Percentiles rank a stretch among this genome's conserved stretches.
Evolutionary conservation across 2,797 vertebrate species (phyloP).

Genomic region (Synaphobranchus kaupii): DNA sequence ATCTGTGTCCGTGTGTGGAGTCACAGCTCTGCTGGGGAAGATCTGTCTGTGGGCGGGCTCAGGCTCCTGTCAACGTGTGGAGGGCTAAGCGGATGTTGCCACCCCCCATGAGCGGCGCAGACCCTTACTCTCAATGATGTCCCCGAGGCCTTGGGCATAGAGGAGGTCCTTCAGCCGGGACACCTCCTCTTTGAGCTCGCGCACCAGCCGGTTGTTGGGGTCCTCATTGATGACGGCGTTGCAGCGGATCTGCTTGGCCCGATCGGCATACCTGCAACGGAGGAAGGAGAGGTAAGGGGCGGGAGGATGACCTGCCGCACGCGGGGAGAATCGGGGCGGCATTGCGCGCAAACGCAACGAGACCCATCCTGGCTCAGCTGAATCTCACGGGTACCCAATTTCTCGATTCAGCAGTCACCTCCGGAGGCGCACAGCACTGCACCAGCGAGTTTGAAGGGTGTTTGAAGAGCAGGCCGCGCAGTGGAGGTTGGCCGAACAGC

Average conservation of each 20-base stretch:
- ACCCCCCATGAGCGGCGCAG: neutral
- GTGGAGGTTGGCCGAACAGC: neutral
- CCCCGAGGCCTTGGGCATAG: slow-evolving; percentile 92
- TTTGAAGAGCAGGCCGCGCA: neutral
- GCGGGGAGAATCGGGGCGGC: neutral
- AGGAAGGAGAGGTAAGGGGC: neutral
- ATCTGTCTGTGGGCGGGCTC: neutral
- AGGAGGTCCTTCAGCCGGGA: slow-evolving; percentile 92
- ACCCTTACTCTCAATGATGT: slow-evolving; percentile 96
- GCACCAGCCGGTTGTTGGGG: slow-evolving; percentile 96
- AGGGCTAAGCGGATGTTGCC: neutral
- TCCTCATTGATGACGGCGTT: slow-evolving; percentile 97
- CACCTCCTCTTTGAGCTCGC: slow-evolving; percentile 97
- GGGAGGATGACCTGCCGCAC: neutral
- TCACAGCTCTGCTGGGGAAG: neutral
- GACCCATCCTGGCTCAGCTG: neutral
- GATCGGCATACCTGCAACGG: slow-evolving; percentile 82
- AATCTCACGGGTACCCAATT: neutral
- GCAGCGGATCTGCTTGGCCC: slow-evolving; percentile 91
- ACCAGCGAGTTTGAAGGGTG: slow-evolving; percentile 5
- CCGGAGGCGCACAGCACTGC: neutral
- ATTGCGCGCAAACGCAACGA: neutral
- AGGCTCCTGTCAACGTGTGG: neutral
- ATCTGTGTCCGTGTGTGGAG: neutral
- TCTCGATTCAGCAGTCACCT: slow-evolving; percentile 7